Evolutionary conservation across 2,797 vertebrate genomes (phyloP), one percentile per base, ranked within the genome.

Genomic region (Crenuchus spilurus): DNA sequence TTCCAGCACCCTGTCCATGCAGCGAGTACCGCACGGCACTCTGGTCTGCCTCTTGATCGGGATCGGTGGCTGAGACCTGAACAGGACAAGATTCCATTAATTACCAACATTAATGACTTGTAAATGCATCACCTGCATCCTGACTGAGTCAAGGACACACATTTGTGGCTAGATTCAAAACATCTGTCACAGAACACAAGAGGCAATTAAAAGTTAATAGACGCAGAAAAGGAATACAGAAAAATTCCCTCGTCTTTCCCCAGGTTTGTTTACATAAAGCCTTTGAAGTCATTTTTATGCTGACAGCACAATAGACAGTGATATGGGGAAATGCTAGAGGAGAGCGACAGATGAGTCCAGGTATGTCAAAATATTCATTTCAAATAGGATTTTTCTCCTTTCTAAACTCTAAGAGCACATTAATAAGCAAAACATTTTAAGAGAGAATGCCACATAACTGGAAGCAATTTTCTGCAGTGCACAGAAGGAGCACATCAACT

Each of bases 21-120:
- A 97, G 86, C 0, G 95, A 94, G 82, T 95, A 97, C 13, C 84
- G 91, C 39, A 97, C 87, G 54, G 92, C 92, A 1, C 84, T 91
- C 69, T 94, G 94, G 75, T 95, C 94, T 0, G 94, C 94, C 0
- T 91, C 94, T 79, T 94, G 91, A 84, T 97, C 95, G 0, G 95
- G 94, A 80, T 97, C 95, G 2, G 82, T 91, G 28, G 95, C 95
- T 16, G 94, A 95, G 66, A 96, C 95, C 95, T 97, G 73, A 20
- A 71, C 60, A 64, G n/a, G 31, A 69, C 10, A 65, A 74, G 28
- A 22, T 20, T 22, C 10, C 37, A 33, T 54, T 10, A 69, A 9
- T 26, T 14, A 60, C 24, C 49, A 55, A 72, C 28, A 44, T 66
- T 57, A 52, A 22, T 28, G 18, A 48, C 10, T 26, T 72, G 18